Percentiles rank a stretch among this genome's conserved stretches.
Evolutionary conservation across 2,888 invertebrate genomes (phyloP).

Genomic region (Phengaris alcon): DNA sequence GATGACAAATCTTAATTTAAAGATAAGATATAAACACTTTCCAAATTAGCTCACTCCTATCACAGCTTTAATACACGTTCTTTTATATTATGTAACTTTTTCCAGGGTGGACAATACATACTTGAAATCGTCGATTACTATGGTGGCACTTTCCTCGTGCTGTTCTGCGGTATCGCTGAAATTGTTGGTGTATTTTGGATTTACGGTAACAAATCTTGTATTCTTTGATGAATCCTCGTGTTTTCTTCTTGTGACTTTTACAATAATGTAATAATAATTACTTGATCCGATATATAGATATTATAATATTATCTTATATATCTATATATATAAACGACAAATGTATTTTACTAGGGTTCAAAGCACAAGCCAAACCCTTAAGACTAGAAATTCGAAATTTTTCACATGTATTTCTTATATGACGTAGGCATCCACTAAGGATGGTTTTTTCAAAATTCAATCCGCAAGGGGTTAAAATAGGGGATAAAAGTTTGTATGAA

Average conservation of each 20-base stretch:
- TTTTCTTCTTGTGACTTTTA: background rate
- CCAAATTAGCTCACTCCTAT: background rate
- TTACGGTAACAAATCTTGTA: conserved; percentile 79
- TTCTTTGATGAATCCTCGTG: background rate
- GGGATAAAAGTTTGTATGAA: too few species aligned
- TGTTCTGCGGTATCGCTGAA: conserved; percentile 84
- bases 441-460: too few species aligned
- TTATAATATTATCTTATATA: too few species aligned
- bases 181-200: conserved; percentile 86
- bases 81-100: conserved; percentile 33
- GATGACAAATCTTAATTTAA: background rate
- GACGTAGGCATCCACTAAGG: too few species aligned
- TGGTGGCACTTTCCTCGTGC: conserved; percentile 88
- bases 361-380: too few species aligned
- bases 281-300: too few species aligned
- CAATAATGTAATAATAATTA: too few species aligned
- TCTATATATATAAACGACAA: too few species aligned
- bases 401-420: too few species aligned
- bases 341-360: too few species aligned
- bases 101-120: conserved; percentile 87
- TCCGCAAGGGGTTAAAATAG: too few species aligned
- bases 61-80: background rate
- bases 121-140: conserved; percentile 86
- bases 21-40: background rate
- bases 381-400: too few species aligned